phyloP scores from a whole-genome alignment of 1,140 invertebrate genomes.

The Procambarus virginalis region DNA sequence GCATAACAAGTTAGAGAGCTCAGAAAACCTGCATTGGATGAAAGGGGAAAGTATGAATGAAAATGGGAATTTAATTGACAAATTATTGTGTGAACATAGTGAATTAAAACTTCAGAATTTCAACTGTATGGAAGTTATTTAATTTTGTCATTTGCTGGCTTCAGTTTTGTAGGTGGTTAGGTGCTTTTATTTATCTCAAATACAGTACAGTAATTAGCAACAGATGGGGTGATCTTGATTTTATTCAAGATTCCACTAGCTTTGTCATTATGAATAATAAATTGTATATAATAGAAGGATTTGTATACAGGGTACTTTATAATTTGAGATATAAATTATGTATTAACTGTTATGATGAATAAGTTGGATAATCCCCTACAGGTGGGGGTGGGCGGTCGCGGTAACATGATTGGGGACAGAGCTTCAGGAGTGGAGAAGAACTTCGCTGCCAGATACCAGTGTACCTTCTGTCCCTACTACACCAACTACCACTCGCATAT shows the following conservation, averaged over 20 bases:
- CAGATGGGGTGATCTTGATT: not conserved
- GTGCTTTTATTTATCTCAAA: no score
- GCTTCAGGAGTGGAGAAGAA: not conserved
- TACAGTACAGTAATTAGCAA: no score
- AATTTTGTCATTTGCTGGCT: no score
- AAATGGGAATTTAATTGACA: no score
- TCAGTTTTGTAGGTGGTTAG: no score
- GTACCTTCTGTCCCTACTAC: slow-evolving; percentile 19
- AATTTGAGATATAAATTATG: not conserved
- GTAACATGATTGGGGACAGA: not conserved
- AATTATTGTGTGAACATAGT: no score
- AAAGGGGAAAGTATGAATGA: no score
- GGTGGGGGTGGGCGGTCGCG: not conserved
- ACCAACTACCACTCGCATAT: slow-evolving; percentile 3
- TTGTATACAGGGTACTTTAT: not conserved
- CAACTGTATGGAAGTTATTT: no score
- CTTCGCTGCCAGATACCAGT: slow-evolving; percentile 8
- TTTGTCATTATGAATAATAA: not conserved
- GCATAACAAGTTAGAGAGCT: no score
- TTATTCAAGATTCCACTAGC: not conserved
- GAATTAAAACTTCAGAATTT: no score
- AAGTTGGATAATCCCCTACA: not conserved
- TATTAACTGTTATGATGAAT: not conserved
- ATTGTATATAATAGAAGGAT: not conserved
- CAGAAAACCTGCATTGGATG: no score